Percentiles rank a stretch among this genome's conserved stretches.
These are phyloP conservation scores for Vipera latastei DNA, from an alignment of 2,797 vertebrate genomes.

Conservation along the genomic window DNA sequence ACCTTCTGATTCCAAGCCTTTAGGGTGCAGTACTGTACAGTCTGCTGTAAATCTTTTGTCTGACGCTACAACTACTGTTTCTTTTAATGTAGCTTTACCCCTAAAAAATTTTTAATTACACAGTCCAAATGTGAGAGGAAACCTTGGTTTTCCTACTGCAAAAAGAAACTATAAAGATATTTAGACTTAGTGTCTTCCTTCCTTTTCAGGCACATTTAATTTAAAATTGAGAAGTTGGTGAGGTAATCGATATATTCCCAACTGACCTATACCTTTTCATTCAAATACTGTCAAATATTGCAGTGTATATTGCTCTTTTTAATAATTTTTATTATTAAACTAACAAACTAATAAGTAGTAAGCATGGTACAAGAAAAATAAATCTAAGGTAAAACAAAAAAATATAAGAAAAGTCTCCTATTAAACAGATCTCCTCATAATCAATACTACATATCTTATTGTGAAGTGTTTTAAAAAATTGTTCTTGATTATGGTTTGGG, in stretches of 20 bases:
- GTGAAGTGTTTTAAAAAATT: too few relatives aligned
- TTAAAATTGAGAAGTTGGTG: neutral
- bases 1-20: slow-evolving; percentile 19
- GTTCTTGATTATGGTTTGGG: too few relatives aligned
- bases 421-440: too few relatives aligned
- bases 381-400: neutral
- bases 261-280: neutral
- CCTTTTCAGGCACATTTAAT: neutral
- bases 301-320: neutral
- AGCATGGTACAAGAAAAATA: neutral
- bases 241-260: neutral
- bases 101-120: neutral
- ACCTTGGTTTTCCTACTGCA: neutral
- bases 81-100: neutral
- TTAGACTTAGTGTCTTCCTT: neutral
- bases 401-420: too few relatives aligned
- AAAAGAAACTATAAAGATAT: neutral
- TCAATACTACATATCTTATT: too few relatives aligned
- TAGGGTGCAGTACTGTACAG: neutral
- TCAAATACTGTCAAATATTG: neutral
- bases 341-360: neutral
- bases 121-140: neutral
- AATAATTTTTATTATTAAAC: neutral
- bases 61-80: slow-evolving; percentile 1
- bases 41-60: slow-evolving; percentile 24